A percentile compares a stretch with the other conserved stretches of the same genome.
Evolutionary conservation across 2,797 vertebrate species (phyloP).

Genomic region (Cetoscarus ocellatus): DNA sequence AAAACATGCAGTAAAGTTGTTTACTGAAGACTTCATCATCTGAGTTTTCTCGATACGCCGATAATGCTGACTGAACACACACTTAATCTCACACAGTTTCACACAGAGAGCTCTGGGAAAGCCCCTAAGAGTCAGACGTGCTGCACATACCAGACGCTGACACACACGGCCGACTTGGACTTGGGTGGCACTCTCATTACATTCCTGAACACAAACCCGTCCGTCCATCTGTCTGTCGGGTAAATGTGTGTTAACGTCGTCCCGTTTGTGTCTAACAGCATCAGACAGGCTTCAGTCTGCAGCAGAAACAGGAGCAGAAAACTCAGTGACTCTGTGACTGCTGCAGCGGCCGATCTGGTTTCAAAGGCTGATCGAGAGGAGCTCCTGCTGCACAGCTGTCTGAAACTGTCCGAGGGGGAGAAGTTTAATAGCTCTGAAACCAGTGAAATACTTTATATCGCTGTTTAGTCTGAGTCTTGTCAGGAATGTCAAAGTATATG

Average conservation of each 20-base stretch:
- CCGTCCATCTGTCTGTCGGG: conserved; percentile 6
- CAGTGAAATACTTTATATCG: neutral
- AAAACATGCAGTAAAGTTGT: neutral
- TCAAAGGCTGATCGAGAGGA: conserved; percentile 32
- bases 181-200: conserved; percentile 33
- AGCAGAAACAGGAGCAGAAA: conserved; percentile 33
- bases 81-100: neutral
- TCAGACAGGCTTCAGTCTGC: conserved; percentile 19
- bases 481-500: neutral
- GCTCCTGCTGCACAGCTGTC: conserved; percentile 46
- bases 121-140: conserved; percentile 43
- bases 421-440: neutral
- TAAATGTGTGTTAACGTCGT: neutral
- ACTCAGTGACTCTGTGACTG: neutral
- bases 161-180: conserved; percentile 41
- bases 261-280: conserved; percentile 22
- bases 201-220: conserved; percentile 30
- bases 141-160: conserved; percentile 59
- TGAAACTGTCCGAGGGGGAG: conserved; percentile 10
- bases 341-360: conserved; percentile 32
- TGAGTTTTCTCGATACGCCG: too few relatives aligned
- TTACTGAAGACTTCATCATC: neutral
- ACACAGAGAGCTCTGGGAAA: conserved; percentile 39
- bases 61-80: neutral
- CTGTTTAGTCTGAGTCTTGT: conserved; percentile 1